Evolutionary conservation across 2,797 vertebrate species (phyloP), one percentile per base, ranked within the genome.

Genomic region (Pogoniulus pusillus): DNA sequence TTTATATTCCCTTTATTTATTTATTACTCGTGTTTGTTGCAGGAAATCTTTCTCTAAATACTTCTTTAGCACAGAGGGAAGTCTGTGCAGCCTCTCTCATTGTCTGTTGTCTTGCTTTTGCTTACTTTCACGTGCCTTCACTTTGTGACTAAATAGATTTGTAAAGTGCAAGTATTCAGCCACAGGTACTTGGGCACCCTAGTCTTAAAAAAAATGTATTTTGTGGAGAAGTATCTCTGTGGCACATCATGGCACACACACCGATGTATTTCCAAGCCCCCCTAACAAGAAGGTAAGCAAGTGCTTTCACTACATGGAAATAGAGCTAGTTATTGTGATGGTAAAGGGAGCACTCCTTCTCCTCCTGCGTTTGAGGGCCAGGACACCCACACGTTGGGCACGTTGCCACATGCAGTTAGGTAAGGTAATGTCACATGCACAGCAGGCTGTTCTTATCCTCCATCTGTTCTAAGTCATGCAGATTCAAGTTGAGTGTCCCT

Each of bases 401-500:
- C 9, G 17, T 78, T 85, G 95, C 93, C 95, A 89, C n/a, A 34
- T 53, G 26, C 69, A 80, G 79, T 90, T 90, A 82, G 88, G 79
- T 87, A 95, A 95, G 86, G 63, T 69, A 93, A 78, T 92, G 81
- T 85, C 12, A 7, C 93, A 78, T 90, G 66, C 93, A 93, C 93
- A 95, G 94, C 91, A 88, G 90, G 91, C 86, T 80, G 72, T 87
- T 85, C 78, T 82, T 85, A 57, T 69, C 79, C 83, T 95, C 91
- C 90, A 94, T 95, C 95, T 96, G 94, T 89, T 95, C 79, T 58
- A 87, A 93, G 87, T 93, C 89, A 82, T 66, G 79, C 58, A 91
- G 82, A 87, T 91, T 95, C 89, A 87, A 77, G 69, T 65, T 62
- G 30, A 55, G 35, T 76, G 82, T 87, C 90, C 82, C 93, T 93